Percentiles rank a stretch among this genome's conserved stretches.
These are phyloP conservation scores for Mola mola DNA, from an alignment of 2,113 vertebrate genomes.

Conservation along the genomic window DNA sequence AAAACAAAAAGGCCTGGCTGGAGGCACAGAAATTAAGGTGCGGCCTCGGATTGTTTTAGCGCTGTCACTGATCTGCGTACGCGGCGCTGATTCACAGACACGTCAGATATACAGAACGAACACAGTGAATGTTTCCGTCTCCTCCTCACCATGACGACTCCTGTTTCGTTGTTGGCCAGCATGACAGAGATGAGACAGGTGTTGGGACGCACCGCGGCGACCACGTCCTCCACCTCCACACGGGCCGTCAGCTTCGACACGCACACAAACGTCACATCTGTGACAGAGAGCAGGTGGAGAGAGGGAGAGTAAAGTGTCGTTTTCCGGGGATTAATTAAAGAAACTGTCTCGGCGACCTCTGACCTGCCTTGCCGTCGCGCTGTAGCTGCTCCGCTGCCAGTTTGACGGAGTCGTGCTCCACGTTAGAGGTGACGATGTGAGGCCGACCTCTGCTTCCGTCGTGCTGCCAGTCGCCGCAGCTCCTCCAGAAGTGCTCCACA, in stretches of 20 bases:
- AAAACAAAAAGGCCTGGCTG: no score
- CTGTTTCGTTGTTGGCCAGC: slow-evolving; percentile 97
- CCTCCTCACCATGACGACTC: slow-evolving; percentile 90
- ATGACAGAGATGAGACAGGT: slow-evolving; percentile 94
- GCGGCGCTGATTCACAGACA: no score
- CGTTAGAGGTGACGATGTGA: slow-evolving; percentile 86
- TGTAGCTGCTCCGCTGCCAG: slow-evolving; percentile 83
- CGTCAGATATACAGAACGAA: no score
- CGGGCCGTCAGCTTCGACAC: slow-evolving; percentile 85
- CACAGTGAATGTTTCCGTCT: neutral
- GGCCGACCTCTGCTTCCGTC: slow-evolving; percentile 64
- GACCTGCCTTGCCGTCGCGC: slow-evolving; percentile 83
- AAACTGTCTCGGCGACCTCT: neutral
- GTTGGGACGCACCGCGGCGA: slow-evolving; percentile 85
- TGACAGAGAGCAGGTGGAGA: slow-evolving; percentile 9
- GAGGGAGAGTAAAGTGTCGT: neutral
- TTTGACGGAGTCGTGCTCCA: slow-evolving; percentile 93
- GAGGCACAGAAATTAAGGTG: no score
- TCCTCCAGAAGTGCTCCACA: slow-evolving; percentile 81
- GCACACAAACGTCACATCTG: slow-evolving; percentile 88
- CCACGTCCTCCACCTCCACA: slow-evolving; percentile 86
- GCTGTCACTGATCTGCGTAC: no score
- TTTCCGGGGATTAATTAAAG: no score
- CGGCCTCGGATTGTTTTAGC: no score
- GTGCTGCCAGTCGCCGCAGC: slow-evolving; percentile 5